Conservation (phyloP, 2,888 invertebrate genomes). For the Deilephila elpenor region DNA sequence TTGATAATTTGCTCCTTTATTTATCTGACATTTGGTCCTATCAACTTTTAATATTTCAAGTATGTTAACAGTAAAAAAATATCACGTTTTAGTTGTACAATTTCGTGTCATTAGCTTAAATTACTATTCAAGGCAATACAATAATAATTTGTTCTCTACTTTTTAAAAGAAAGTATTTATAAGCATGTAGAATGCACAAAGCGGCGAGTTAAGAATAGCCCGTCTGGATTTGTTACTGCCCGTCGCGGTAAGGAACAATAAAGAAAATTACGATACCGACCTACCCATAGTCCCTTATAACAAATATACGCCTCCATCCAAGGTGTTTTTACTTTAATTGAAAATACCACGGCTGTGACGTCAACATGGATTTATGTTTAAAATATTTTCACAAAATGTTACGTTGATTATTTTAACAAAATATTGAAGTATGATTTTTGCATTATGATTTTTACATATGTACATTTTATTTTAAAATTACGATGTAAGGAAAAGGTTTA, state of each 20-base stretch:
- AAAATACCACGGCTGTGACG: not conserved
- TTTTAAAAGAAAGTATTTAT: no score
- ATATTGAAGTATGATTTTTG: not conserved
- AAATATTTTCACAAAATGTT: not conserved
- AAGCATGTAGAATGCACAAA: not conserved
- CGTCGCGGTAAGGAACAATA: slow-evolving; percentile 69
- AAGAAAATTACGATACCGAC: slow-evolving; percentile 70
- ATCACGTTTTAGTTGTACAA: no score
- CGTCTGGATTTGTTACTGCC: slow-evolving; percentile 61
- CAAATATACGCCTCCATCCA: slow-evolving; percentile 21
- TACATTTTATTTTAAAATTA: no score
- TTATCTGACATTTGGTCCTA: no score
- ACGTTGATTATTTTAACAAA: not conserved
- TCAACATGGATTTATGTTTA: not conserved
- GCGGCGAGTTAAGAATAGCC: slow-evolving; percentile 50
- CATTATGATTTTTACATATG: no score
- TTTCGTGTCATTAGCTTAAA: no score
- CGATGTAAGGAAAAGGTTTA: no score
- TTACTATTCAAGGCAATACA: no score
- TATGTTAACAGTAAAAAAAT: no score
- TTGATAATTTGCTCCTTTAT: no score
- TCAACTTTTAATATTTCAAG: no score
- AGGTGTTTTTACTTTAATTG: slow-evolving; percentile 7
- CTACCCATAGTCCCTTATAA: slow-evolving; percentile 48
- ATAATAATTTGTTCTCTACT: no score